Conservation (phyloP, 2,113 vertebrate genomes). For the Athene noctua region DNA sequence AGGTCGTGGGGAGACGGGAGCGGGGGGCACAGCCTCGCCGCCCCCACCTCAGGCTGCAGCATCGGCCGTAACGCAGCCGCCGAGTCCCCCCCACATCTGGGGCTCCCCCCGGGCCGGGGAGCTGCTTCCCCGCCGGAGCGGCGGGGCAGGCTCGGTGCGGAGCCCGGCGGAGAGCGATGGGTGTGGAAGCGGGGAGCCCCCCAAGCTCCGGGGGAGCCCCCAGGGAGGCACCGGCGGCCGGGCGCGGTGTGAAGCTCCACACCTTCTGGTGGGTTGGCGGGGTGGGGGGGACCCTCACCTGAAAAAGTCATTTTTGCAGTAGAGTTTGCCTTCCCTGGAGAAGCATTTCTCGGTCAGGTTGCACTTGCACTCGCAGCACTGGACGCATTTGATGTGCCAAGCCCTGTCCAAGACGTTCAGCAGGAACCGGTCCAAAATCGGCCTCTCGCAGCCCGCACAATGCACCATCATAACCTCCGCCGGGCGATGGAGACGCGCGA, state of each 20-base stretch:
- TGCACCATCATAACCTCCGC: conserved; percentile 94
- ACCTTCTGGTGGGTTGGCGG: background rate
- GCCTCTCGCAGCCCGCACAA: conserved; percentile 96
- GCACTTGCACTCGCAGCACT: conserved; percentile 95
- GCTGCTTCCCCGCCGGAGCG: background rate
- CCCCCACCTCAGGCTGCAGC: background rate
- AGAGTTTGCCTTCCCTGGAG: conserved; percentile 95
- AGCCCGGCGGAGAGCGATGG: too few species aligned
- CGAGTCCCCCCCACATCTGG: too few species aligned
- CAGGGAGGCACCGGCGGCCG: background rate
- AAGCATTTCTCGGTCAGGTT: conserved; percentile 97
- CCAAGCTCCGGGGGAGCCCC: background rate
- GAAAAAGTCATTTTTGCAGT: conserved; percentile 98
- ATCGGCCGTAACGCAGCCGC: background rate
- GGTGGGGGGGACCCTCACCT: conserved; percentile 77
- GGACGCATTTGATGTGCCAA: conserved; percentile 96
- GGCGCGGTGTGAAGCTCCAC: background rate
- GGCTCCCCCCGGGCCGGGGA: background rate
- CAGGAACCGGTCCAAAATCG: conserved; percentile 93
- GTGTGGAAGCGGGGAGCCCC: background rate
- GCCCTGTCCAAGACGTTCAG: conserved; percentile 95
- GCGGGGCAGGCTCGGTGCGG: background rate
- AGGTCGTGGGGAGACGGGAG: background rate
- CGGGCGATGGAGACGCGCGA: background rate
- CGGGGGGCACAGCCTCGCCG: background rate